Evolutionary conservation across 53 echinoderm and acorn worm species (phyloP), one percentile per base, ranked within the genome.

Genomic region (Glandiceps talaboti): DNA sequence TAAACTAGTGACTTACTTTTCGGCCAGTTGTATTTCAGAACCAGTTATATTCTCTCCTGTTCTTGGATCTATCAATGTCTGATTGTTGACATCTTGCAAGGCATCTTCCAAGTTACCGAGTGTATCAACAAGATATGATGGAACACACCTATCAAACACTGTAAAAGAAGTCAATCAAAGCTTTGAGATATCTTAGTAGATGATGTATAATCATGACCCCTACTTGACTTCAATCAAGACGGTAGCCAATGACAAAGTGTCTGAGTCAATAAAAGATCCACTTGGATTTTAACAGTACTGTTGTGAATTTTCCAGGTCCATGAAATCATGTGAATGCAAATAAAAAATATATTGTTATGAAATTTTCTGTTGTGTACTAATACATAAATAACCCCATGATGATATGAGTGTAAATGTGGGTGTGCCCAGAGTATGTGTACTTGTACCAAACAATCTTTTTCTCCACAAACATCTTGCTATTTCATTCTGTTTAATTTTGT

Each of bases 101-200:
- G 76, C 90, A 32, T 79, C 75, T 28, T 81, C 79, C 27, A 90
- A 82, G 0, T 79, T 76, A n/a, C 80, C 81, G 12, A 86, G 75
- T 20, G 95, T 80, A 75, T 88, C 83, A 30, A 88, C 86, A 1
- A 95, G 83, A 80, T 92, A 92, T 1, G 95, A 85, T 0, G 95
- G 95, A 29, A 92, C 27, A 83, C 92, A 95, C 12, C 95, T 88
- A 27, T 84, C 82, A 25, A 81, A 76, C 76, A 90, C 95, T 94
- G 33, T 0, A 31, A 33, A 33, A 1, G 45, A 29, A 28, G 6
- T 45, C 64, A 45, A 45, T 20, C 20, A n/a, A n/a, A n/a, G n/a
- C n/a, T n/a, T n/a, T n/a, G n/a, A n/a, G n/a, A n/a, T n/a, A n/a
- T n/a, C n/a, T n/a, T n/a, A n/a, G n/a, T n/a, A n/a, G n/a, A n/a